phyloP scores from a whole-genome alignment of 2,888 invertebrate genomes.

The Latrodectus elegans region DNA sequence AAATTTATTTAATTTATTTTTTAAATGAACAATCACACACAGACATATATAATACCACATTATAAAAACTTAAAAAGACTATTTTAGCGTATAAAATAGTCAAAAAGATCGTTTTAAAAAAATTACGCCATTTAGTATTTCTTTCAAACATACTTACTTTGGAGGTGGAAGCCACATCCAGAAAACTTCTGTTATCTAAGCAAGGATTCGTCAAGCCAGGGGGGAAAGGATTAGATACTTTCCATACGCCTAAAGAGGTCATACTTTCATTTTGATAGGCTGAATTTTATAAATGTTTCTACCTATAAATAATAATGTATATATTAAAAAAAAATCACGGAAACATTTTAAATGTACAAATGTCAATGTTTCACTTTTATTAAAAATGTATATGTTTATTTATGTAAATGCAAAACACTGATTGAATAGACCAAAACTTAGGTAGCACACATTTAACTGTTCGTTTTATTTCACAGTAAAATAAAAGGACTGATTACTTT shows the following conservation, averaged over 20 bases:
- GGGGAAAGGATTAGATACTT: constrained; percentile 55
- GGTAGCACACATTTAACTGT: too few relatives aligned
- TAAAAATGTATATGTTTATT: too few relatives aligned
- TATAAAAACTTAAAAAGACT: not conserved
- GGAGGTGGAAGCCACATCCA: constrained; percentile 36
- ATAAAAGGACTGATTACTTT: too few relatives aligned
- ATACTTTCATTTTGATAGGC: constrained; percentile 39
- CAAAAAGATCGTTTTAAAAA: not conserved
- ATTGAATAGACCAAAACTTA: too few relatives aligned
- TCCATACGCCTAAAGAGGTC: constrained; percentile 66
- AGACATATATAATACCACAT: not conserved
- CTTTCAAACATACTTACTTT: constrained; percentile 17
- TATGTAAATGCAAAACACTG: too few relatives aligned
- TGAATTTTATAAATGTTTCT: not conserved
- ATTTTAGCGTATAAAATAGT: not conserved
- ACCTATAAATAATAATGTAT: constrained; percentile 1
- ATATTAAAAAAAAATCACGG: too few relatives aligned
- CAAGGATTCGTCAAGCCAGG: constrained; percentile 44
- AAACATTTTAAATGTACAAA: too few relatives aligned
- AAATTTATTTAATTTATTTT: not conserved
- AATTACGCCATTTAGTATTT: not conserved
- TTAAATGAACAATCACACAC: not conserved
- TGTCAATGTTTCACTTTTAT: too few relatives aligned
- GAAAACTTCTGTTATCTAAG: constrained; percentile 52
- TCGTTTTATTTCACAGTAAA: too few relatives aligned